Evolutionary conservation across 2,888 invertebrate genomes (phyloP).

Genomic region (Nomada ferruginata): DNA sequence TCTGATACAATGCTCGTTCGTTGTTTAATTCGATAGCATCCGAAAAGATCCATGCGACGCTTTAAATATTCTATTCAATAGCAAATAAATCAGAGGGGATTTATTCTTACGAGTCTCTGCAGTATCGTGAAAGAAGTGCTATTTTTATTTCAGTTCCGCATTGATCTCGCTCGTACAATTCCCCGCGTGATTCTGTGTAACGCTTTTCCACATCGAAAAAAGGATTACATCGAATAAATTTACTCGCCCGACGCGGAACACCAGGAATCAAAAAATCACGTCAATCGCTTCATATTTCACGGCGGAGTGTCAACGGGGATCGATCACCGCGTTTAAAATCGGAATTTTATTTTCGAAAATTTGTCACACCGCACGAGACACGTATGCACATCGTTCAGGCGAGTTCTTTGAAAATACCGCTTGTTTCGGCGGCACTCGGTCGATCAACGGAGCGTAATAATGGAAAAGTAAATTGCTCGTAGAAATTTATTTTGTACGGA

Average conservation of each 20-base stretch:
- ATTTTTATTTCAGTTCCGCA: neutral
- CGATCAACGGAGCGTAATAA: neutral
- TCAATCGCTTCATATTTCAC: neutral
- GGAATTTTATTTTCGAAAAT: neutral
- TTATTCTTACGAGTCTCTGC: too few relatives aligned
- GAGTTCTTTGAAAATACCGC: neutral
- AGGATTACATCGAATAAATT: neutral
- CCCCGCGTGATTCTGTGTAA: neutral
- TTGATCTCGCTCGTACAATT: neutral
- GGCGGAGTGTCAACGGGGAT: neutral
- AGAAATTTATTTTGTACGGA: constrained; percentile 19
- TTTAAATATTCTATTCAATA: too few relatives aligned
- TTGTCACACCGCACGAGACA: neutral
- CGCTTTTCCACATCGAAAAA: neutral
- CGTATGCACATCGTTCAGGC: neutral
- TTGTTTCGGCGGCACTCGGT: neutral
- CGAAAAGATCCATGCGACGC: too few relatives aligned
- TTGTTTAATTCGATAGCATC: too few relatives aligned
- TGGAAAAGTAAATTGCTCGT: constrained; percentile 18
- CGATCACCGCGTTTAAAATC: constrained; percentile 4
- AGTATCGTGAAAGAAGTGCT: too few relatives aligned
- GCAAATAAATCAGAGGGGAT: too few relatives aligned
- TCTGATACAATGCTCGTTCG: too few relatives aligned
- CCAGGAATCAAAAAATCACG: neutral
- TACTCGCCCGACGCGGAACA: neutral